These are phyloP conservation scores for Rhingia campestris DNA, from an alignment of 2,888 invertebrate species.

Conservation along the genomic window DNA sequence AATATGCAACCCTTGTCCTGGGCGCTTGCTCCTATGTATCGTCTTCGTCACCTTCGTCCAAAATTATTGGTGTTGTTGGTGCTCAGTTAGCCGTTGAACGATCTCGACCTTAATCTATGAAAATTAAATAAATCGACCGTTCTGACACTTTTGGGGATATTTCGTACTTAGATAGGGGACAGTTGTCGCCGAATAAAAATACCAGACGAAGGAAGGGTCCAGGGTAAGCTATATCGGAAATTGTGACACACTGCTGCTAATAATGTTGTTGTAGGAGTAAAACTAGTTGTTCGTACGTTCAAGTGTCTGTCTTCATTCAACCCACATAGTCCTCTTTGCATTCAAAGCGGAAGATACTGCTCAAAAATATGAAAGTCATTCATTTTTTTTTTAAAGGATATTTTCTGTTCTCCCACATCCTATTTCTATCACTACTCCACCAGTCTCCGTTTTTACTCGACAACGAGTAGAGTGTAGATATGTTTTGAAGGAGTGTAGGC, in stretches of 20 bases:
- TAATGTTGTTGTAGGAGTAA: constrained; percentile 57
- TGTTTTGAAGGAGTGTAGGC: constrained; percentile 4
- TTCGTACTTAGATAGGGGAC: constrained; percentile 55
- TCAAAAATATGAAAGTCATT: constrained; percentile 16
- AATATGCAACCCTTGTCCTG: constrained; percentile 65
- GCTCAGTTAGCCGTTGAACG: constrained; percentile 55
- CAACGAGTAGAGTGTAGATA: constrained; percentile 5
- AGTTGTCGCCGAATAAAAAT: constrained; percentile 47
- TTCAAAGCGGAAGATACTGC: constrained; percentile 5
- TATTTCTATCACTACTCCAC: neutral
- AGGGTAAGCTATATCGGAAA: constrained; percentile 48
- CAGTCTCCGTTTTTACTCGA: constrained; percentile 19
- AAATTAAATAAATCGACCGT: constrained; percentile 81
- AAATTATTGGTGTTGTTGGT: constrained; percentile 50
- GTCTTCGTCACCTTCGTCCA: constrained; percentile 26
- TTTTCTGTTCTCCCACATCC: neutral
- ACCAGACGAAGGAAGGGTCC: constrained; percentile 24
- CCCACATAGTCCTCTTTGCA: neutral
- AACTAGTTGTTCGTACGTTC: constrained; percentile 47
- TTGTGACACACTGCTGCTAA: constrained; percentile 69
- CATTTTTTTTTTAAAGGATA: neutral
- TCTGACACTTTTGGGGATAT: constrained; percentile 79
- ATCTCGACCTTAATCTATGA: constrained; percentile 74
- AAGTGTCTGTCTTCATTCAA: neutral
- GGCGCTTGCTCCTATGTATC: constrained; percentile 10